phyloP scores from a whole-genome alignment of 2,888 invertebrate genomes.

The Erpobdella octoculata region DNA sequence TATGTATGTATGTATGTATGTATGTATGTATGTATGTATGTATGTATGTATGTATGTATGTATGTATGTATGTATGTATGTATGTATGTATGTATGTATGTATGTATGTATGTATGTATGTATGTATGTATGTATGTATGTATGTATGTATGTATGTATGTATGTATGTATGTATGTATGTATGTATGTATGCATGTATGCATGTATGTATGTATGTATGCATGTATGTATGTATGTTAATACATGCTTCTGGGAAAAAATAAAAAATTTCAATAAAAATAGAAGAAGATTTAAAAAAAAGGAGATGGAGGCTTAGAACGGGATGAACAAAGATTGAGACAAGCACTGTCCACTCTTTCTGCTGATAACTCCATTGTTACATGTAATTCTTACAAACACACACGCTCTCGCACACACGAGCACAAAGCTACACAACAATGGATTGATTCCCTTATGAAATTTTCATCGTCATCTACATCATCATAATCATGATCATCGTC shows the following conservation, averaged over 20 bases:
- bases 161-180: conserved; percentile 16
- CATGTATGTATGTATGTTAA: too few relatives aligned
- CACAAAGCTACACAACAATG: too few relatives aligned
- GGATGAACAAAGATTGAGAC: too few relatives aligned
- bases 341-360: too few relatives aligned
- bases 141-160: conserved; percentile 12
- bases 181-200: conserved; percentile 15
- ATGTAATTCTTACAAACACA: too few relatives aligned
- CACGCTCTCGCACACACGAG: too few relatives aligned
- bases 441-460: not conserved
- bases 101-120: conserved; percentile 14
- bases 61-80: conserved; percentile 18
- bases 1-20: not conserved
- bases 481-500: conserved; percentile 14
- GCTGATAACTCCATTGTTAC: too few relatives aligned
- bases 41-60: not conserved
- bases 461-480: conserved; percentile 9
- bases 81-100: conserved; percentile 6
- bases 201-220: conserved; percentile 5
- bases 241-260: too few relatives aligned
- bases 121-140: conserved; percentile 16
- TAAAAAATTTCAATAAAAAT: not conserved
- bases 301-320: not conserved
- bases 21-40: not conserved
- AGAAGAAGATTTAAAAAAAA: not conserved